phyloP scores from a whole-genome alignment of 2,113 vertebrate genomes.

The Rousettus leschenaultii region DNA sequence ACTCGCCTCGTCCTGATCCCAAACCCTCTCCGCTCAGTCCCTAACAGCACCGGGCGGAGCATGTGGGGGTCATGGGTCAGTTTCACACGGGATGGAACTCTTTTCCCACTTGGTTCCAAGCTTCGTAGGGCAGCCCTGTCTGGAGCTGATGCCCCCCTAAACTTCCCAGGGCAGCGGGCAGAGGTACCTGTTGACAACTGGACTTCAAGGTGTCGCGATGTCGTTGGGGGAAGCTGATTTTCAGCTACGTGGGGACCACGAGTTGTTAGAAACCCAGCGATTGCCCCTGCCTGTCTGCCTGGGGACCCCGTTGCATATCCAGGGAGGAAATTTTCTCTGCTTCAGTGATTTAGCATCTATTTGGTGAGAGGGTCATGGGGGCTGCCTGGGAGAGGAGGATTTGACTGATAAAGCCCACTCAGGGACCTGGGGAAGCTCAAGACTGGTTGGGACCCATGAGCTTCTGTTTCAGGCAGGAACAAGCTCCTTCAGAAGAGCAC shows the following conservation, averaged over 20 bases:
- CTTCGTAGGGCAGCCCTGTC: background rate
- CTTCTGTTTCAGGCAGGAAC: background rate
- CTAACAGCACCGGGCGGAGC: background rate
- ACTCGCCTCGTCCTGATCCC: background rate
- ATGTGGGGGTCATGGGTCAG: accelerated
- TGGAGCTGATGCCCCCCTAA: background rate
- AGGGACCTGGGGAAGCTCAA: background rate
- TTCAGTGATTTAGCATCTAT: background rate
- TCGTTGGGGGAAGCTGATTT: too few species aligned
- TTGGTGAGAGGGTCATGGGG: background rate
- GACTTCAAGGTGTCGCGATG: background rate
- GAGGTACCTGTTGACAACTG: background rate
- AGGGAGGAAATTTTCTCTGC: background rate
- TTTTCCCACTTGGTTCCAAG: accelerated
- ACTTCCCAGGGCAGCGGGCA: background rate
- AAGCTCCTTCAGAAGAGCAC: background rate
- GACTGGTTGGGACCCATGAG: background rate
- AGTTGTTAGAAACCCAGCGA: background rate
- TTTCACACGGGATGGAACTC: accelerated
- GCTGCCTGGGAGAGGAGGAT: background rate
- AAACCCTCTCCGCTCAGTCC: background rate
- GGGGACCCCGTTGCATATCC: accelerated
- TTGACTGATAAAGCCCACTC: background rate
- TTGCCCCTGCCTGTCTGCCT: background rate
- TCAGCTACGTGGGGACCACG: background rate